Percentiles rank a stretch among this genome's conserved stretches.
phyloP scores from a whole-genome alignment of 2,888 invertebrate species.

The Gerris lacustris region DNA sequence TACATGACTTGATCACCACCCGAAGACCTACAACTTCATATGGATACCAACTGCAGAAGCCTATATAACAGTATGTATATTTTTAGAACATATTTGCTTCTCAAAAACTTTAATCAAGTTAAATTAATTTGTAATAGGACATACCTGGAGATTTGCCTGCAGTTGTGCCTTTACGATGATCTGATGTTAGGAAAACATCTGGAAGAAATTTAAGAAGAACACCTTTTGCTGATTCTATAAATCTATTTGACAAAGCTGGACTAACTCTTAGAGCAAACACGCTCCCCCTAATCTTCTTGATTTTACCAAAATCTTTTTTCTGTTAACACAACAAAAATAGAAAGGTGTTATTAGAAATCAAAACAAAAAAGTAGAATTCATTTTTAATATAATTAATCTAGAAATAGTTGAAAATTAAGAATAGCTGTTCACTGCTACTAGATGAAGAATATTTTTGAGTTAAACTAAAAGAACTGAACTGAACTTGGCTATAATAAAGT shows the following conservation, averaged over 20 bases:
- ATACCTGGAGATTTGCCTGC: constrained; percentile 73
- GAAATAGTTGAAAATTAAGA: background rate
- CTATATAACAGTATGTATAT: too few species aligned
- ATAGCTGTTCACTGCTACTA: background rate
- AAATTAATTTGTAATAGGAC: constrained; percentile 1
- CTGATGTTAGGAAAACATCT: constrained; percentile 90
- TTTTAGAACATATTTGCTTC: too few species aligned
- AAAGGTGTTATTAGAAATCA: background rate
- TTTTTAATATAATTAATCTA: background rate
- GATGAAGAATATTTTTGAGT: too few species aligned
- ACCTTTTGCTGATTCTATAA: constrained; percentile 86
- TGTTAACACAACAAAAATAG: constrained; percentile 33
- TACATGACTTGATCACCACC: too few species aligned
- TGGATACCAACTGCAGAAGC: too few species aligned
- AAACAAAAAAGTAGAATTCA: constrained; percentile 4
- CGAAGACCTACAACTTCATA: too few species aligned
- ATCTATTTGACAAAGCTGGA: constrained; percentile 82
- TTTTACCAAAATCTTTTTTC: constrained; percentile 70
- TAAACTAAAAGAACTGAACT: too few species aligned
- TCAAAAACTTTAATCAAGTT: background rate
- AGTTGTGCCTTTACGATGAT: constrained; percentile 74
- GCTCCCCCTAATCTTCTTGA: constrained; percentile 84
- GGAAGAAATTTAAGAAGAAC: constrained; percentile 80
- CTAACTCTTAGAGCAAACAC: constrained; percentile 84
- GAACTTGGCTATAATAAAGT: too few species aligned